These are phyloP conservation scores for Neolamprologus falcicula DNA, from an alignment of 2,113 vertebrate genomes.

Conservation along the genomic window DNA sequence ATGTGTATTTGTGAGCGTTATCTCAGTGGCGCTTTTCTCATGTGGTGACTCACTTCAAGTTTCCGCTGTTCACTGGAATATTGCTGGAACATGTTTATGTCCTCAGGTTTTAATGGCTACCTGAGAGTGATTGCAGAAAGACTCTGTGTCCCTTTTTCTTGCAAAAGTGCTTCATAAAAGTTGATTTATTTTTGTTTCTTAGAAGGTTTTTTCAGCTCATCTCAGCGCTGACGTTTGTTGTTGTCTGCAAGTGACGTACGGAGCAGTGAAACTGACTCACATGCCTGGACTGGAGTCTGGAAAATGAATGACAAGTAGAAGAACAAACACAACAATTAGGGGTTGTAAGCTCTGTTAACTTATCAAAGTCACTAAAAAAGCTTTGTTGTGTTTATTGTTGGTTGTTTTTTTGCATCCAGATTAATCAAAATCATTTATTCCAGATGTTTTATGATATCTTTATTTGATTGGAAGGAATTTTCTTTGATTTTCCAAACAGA, in stretches of 20 bases:
- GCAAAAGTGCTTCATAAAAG: conserved; percentile 40
- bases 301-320: background rate
- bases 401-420: background rate
- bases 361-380: background rate
- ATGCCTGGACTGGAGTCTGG: background rate
- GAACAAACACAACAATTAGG: background rate
- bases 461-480: background rate
- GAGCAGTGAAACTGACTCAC: background rate
- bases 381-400: background rate
- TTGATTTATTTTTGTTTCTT: conserved; percentile 33
- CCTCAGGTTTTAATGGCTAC: conserved; percentile 55
- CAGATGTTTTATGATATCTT: background rate
- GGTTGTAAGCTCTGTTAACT: background rate
- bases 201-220: background rate
- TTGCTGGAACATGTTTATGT: conserved; percentile 55
- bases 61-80: conserved; percentile 61
- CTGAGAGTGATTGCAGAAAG: conserved; percentile 48
- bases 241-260: background rate
- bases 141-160: background rate
- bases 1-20: conserved; percentile 15
- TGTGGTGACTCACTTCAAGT: conserved; percentile 44
- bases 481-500: background rate
- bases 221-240: background rate
- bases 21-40: conserved; percentile 9
- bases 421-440: background rate